Conservation (phyloP, 2,888 invertebrate genomes). For the Yponomeuta sedellus region DNA sequence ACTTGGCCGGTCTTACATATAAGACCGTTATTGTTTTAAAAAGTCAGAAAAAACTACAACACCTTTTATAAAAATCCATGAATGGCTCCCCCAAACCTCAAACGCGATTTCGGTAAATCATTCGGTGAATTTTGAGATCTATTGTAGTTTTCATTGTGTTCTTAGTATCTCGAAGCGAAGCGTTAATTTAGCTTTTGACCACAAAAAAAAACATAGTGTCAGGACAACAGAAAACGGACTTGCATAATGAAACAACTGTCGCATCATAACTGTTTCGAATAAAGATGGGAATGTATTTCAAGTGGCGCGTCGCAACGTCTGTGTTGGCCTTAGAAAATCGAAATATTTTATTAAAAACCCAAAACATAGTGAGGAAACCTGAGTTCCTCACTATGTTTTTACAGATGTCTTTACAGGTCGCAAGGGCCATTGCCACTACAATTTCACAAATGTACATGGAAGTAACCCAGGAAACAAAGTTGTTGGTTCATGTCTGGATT, state of each 20-base stretch:
- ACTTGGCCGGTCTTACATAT: too few species aligned
- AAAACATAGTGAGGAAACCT: too few species aligned
- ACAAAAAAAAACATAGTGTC: slow-evolving; percentile 7
- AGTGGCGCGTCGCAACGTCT: too few species aligned
- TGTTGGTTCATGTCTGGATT: too few species aligned
- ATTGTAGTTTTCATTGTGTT: neutral
- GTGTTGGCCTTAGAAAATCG: too few species aligned
- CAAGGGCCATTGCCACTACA: too few species aligned
- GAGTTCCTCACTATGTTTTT: too few species aligned
- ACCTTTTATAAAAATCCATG: neutral
- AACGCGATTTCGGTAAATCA: neutral
- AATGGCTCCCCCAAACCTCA: neutral
- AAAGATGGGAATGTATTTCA: neutral
- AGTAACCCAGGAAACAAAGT: too few species aligned
- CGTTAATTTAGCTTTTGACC: slow-evolving; percentile 11
- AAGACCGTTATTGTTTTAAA: neutral
- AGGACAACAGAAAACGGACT: neutral
- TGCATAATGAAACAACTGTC: neutral
- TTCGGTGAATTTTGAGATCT: neutral
- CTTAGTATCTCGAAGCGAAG: slow-evolving; percentile 2
- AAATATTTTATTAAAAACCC: too few species aligned
- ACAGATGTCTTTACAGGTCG: too few species aligned
- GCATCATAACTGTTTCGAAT: neutral
- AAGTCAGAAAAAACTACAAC: neutral
- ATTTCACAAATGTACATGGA: too few species aligned